Conservation (phyloP, 2,888 invertebrate genomes). For the Incurvaria masculella region DNA sequence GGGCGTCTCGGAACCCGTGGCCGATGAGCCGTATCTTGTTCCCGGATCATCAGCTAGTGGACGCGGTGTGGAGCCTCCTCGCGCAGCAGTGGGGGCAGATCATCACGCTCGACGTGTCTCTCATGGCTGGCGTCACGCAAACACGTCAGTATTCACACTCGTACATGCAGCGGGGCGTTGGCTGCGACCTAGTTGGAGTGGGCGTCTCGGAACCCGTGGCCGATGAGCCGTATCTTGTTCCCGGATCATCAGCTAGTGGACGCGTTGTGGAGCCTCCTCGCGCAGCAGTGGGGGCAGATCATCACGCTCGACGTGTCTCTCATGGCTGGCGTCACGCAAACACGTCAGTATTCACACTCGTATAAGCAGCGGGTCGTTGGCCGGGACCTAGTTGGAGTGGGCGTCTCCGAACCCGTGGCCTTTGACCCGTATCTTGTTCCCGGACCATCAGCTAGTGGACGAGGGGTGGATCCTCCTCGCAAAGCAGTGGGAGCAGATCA, state of each 20-base stretch:
- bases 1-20: conserved; percentile 68
- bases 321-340: conserved; percentile 68
- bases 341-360: conserved; percentile 75
- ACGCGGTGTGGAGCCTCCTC: conserved; percentile 69
- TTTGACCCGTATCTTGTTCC: conserved; percentile 70
- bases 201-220: conserved; percentile 66
- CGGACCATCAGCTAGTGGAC: conserved; percentile 67
- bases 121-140: conserved; percentile 69
- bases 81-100: conserved; percentile 82
- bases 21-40: conserved; percentile 69
- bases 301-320: conserved; percentile 78
- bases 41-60: conserved; percentile 66
- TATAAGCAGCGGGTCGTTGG: no score
- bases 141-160: conserved; percentile 75
- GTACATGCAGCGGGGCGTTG: no score
- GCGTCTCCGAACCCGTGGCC: conserved; percentile 67
- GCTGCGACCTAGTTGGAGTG: conserved; percentile 61
- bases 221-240: conserved; percentile 69
- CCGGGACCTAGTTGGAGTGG: conserved; percentile 60
- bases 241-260: conserved; percentile 69
- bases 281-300: conserved; percentile 80
- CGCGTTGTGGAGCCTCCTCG: conserved; percentile 68
- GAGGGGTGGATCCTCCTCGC: conserved; percentile 70
- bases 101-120: conserved; percentile 75
- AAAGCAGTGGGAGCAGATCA: conserved; percentile 78